Evolutionary conservation across 2,888 invertebrate genomes (phyloP).

Genomic region (Chrysina gloriosa): DNA sequence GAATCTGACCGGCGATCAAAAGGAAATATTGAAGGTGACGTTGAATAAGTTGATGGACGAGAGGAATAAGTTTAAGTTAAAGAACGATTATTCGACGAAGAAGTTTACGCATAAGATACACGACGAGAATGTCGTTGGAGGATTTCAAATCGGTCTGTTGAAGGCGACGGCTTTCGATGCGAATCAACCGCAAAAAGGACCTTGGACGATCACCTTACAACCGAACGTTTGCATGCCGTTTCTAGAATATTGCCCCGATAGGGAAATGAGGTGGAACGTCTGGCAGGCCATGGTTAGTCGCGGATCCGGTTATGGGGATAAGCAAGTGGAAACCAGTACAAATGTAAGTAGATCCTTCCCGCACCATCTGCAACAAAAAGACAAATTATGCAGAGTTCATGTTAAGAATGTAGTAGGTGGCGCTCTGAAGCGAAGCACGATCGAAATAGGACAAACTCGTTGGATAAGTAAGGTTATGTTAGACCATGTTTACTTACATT

Average conservation of each 20-base stretch:
- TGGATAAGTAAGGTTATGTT: too few species aligned
- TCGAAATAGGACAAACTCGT: too few species aligned
- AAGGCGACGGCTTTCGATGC: constrained; percentile 75
- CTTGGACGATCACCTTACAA: constrained; percentile 86
- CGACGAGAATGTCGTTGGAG: constrained; percentile 74
- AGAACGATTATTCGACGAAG: constrained; percentile 74
- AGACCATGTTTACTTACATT: too few species aligned
- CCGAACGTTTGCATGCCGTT: constrained; percentile 79
- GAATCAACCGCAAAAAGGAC: constrained; percentile 74
- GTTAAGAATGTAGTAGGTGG: too few species aligned
- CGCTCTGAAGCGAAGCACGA: too few species aligned
- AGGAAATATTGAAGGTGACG: constrained; percentile 68
- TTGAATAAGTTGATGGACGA: constrained; percentile 70
- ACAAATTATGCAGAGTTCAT: too few species aligned
- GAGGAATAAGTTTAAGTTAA: constrained; percentile 73
- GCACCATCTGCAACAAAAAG: too few species aligned
- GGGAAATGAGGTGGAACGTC: constrained; percentile 81
- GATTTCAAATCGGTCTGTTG: constrained; percentile 79
- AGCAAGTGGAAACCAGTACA: constrained; percentile 76
- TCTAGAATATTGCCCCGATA: constrained; percentile 86
- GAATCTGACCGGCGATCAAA: constrained; percentile 70
- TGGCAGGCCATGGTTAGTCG: constrained; percentile 84
- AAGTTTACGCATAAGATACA: constrained; percentile 75
- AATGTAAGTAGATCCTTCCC: constrained; percentile 64
- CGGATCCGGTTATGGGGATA: constrained; percentile 75